A percentile compares a stretch with the other conserved stretches of the same genome.
Conservation (phyloP, 2,113 vertebrate genomes). For the Tylochromis polylepis region DNA sequence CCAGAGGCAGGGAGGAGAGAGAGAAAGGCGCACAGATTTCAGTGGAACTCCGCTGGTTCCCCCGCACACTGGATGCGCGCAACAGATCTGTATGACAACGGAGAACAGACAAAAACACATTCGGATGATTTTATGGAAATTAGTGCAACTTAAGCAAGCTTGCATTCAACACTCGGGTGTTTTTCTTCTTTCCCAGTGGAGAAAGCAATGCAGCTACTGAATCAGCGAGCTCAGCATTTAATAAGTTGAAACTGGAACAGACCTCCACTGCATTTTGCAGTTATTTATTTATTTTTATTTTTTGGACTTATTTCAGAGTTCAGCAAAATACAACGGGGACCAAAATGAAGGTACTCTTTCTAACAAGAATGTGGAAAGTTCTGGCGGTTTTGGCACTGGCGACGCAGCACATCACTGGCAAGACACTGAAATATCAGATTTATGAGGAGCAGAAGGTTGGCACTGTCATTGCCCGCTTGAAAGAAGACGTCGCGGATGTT, state of each 20-base stretch:
- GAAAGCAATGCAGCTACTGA: conserved; percentile 42
- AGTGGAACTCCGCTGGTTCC: conserved; percentile 20
- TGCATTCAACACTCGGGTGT: not conserved
- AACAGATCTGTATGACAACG: conserved; percentile 36
- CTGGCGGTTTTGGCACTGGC: conserved; percentile 60
- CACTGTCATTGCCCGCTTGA: conserved; percentile 85
- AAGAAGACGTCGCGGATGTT: conserved; percentile 88
- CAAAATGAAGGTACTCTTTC: conserved; percentile 29
- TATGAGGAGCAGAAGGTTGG: conserved; percentile 93
- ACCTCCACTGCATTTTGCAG: not conserved
- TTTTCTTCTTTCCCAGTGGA: not conserved
- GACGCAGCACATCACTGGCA: conserved; percentile 64
- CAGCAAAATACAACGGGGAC: not conserved
- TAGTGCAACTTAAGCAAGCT: not conserved
- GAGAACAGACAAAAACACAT: not conserved
- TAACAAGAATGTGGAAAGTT: conserved; percentile 58
- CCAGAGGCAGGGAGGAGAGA: conserved; percentile 35
- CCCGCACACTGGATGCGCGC: conserved; percentile 30
- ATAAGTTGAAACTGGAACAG: conserved; percentile 31
- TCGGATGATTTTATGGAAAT: conserved; percentile 10
- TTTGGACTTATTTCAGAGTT: not conserved
- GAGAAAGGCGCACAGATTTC: conserved; percentile 50
- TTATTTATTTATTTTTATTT: no score
- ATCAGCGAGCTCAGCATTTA: not conserved
- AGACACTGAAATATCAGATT: conserved; percentile 89